A percentile compares a stretch with the other conserved stretches of the same genome.
These are phyloP conservation scores for Drosophila melanica DNA, from an alignment of 1,140 invertebrate genomes.

Conservation along the genomic window DNA sequence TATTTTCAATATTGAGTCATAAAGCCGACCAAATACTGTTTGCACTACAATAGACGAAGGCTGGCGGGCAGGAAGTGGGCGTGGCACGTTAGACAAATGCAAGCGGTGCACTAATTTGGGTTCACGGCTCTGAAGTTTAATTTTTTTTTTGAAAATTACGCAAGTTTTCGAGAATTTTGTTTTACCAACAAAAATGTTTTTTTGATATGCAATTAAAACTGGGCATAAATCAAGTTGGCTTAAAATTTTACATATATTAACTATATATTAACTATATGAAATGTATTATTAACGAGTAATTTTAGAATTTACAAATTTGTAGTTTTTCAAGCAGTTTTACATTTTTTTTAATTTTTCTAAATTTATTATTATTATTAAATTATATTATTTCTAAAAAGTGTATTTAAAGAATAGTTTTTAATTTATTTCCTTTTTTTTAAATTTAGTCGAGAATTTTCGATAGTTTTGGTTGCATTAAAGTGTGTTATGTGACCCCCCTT, in stretches of 20 bases:
- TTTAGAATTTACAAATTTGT: too few relatives aligned
- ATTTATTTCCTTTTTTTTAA: not conserved
- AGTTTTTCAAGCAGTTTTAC: too few relatives aligned
- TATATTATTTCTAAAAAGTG: too few relatives aligned
- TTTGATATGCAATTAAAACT: too few relatives aligned
- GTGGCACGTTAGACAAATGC: slow-evolving; percentile 4
- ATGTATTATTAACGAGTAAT: too few relatives aligned
- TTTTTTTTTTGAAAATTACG: not conserved
- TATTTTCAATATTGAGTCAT: slow-evolving; percentile 77
- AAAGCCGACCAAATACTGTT: slow-evolving; percentile 2
- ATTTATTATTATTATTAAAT: too few relatives aligned
- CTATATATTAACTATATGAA: too few relatives aligned
- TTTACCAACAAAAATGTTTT: not conserved
- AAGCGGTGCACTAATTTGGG: not conserved
- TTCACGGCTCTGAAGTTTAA: not conserved
- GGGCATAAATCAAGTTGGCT: too few relatives aligned
- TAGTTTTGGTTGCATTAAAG: slow-evolving; percentile 24
- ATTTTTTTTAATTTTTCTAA: too few relatives aligned
- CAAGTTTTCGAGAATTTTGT: not conserved
- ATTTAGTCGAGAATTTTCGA: not conserved
- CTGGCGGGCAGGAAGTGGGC: slow-evolving; percentile 54
- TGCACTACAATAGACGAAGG: not conserved
- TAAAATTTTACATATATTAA: too few relatives aligned
- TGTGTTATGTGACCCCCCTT: slow-evolving; percentile 38
- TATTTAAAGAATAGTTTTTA: too few relatives aligned